phyloP scores from a whole-genome alignment of 2,888 invertebrate genomes.

The Leptarthrus brevirostris region DNA sequence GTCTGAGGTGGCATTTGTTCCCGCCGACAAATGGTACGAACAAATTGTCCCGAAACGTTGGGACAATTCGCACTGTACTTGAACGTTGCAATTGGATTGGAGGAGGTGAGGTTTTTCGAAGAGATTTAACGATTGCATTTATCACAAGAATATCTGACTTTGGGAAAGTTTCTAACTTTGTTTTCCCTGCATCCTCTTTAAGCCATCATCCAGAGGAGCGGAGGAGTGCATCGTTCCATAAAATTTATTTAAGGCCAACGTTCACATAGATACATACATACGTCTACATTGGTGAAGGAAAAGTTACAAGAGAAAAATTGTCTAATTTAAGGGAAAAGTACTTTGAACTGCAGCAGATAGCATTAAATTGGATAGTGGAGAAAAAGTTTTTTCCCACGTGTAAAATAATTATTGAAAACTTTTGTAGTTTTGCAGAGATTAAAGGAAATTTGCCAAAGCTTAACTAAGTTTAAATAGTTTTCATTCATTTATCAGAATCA shows the following conservation, averaged over 20 bases:
- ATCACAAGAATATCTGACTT: constrained; percentile 35
- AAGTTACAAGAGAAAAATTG: constrained; percentile 10
- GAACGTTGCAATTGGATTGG: not conserved
- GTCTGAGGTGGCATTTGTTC: constrained; percentile 27
- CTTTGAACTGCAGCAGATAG: not conserved
- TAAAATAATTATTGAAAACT: not conserved
- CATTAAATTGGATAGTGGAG: not conserved
- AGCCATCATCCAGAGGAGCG: not conserved
- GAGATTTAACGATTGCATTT: constrained; percentile 44
- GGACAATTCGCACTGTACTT: constrained; percentile 24
- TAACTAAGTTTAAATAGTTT: not conserved
- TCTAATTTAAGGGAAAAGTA: constrained; percentile 22
- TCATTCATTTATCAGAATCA: no score
- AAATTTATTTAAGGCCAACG: not conserved
- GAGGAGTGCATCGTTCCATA: not conserved
- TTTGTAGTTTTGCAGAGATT: not conserved
- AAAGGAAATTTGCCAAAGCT: not conserved
- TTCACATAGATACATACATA: not conserved
- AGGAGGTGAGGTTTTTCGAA: constrained; percentile 12
- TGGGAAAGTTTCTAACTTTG: constrained; percentile 27
- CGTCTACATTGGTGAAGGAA: not conserved
- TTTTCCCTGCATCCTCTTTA: constrained; percentile 1
- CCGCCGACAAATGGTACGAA: constrained; percentile 17
- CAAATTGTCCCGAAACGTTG: constrained; percentile 40
- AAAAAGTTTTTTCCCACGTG: not conserved